These are phyloP conservation scores for Chauna torquata DNA, from an alignment of 2,113 vertebrate species.

Conservation along the genomic window DNA sequence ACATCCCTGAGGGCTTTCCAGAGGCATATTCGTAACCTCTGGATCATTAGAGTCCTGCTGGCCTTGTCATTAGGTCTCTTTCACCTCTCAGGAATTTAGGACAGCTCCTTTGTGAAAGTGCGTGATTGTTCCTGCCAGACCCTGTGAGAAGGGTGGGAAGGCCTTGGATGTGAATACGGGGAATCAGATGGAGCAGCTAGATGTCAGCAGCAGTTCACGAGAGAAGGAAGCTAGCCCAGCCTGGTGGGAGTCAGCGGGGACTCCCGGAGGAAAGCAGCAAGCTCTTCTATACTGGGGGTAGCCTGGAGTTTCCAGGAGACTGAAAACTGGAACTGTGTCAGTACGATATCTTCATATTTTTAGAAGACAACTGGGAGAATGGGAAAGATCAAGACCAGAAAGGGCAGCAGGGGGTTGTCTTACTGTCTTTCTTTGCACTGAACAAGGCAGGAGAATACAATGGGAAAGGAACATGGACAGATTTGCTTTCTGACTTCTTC, in stretches of 20 bases:
- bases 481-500: not conserved
- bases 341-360: not conserved
- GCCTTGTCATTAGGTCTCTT: conserved; percentile 28
- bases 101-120: not conserved
- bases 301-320: not conserved
- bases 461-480: not conserved
- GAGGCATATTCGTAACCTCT: not conserved
- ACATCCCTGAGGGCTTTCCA: not conserved
- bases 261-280: not conserved
- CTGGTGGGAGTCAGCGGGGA: not conserved
- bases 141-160: not conserved
- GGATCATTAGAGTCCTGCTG: not conserved
- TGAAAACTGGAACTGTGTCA: not conserved
- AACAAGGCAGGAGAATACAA: not conserved
- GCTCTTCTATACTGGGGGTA: fast-evolving
- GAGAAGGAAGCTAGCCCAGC: not conserved
- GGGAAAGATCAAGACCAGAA: not conserved
- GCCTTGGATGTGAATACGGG: not conserved
- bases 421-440: not conserved
- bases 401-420: not conserved
- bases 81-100: conserved; percentile 62
- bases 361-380: fast-evolving
- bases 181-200: not conserved
- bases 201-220: conserved; percentile 13
- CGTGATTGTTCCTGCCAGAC: not conserved